Conservation (phyloP, 2,113 vertebrate genomes). For the Cavia porcellus region DNA sequence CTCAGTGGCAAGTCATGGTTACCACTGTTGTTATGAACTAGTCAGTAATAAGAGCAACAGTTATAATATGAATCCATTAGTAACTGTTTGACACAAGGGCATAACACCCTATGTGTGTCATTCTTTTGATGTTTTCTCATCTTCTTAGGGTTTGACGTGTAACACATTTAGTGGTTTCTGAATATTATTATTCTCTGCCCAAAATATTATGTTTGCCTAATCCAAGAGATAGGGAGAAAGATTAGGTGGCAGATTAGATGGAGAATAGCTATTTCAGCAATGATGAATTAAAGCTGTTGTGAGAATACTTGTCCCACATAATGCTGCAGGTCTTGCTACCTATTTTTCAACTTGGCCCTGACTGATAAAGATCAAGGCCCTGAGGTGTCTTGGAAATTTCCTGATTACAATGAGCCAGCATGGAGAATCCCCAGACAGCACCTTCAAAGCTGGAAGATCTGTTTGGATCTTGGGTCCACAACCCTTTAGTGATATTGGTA, state of each 20-base stretch:
- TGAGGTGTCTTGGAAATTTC: neutral
- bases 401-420: too few relatives aligned
- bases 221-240: neutral
- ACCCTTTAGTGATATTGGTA: neutral
- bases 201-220: constrained; percentile 45
- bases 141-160: constrained; percentile 4
- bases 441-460: neutral
- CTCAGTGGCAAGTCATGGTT: neutral
- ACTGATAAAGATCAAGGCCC: neutral
- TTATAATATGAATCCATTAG: neutral
- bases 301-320: neutral
- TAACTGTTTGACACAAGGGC: neutral
- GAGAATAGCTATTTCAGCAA: neutral
- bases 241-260: constrained; percentile 48
- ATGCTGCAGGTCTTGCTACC: neutral
- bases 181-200: constrained; percentile 8
- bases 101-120: neutral
- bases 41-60: neutral
- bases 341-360: neutral
- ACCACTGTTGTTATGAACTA: neutral
- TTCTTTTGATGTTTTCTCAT: neutral
- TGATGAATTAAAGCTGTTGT: neutral
- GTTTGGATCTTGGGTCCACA: neutral
- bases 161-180: neutral
- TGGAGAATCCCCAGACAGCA: neutral